Percentiles rank a stretch among this genome's conserved stretches.
Conservation (phyloP, 2,113 vertebrate genomes). For the Phyllostomus hastatus region DNA sequence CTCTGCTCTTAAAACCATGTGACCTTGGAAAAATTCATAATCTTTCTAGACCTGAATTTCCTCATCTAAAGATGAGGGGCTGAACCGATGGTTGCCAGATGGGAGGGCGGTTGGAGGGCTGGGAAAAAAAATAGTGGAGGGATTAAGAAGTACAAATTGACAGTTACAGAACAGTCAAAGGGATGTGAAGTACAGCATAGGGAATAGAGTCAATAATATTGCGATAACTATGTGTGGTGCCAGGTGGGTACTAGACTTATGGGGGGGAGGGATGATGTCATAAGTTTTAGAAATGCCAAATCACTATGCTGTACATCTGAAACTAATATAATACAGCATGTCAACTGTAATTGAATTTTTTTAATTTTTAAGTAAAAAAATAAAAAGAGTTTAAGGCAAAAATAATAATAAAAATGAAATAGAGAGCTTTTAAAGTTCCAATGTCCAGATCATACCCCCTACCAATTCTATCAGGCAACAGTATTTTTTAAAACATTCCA, state of each 20-base stretch:
- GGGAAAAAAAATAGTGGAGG: not conserved
- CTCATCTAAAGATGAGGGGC: not conserved
- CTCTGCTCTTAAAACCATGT: conserved; percentile 15
- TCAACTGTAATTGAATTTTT: not conserved
- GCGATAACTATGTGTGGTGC: not conserved
- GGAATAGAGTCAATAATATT: not conserved
- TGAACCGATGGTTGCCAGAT: not conserved
- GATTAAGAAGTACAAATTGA: not conserved
- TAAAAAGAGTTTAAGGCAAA: not conserved
- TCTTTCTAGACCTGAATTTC: not conserved
- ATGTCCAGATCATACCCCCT: not conserved
- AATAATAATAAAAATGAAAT: not conserved
- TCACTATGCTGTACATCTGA: not conserved
- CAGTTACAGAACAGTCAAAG: not conserved
- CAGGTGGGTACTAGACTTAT: not conserved
- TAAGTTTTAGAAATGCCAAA: not conserved
- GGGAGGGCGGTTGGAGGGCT: not conserved
- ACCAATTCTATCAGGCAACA: not conserved
- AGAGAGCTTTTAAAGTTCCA: conserved; percentile 13
- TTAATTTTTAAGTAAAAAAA: not conserved
- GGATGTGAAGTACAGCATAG: not conserved
- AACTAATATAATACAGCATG: not conserved
- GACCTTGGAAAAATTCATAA: not conserved
- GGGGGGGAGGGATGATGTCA: not conserved
- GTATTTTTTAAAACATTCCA: not conserved